Conservation (phyloP, 2,113 vertebrate genomes). For the Trematocara nigrifrons region DNA sequence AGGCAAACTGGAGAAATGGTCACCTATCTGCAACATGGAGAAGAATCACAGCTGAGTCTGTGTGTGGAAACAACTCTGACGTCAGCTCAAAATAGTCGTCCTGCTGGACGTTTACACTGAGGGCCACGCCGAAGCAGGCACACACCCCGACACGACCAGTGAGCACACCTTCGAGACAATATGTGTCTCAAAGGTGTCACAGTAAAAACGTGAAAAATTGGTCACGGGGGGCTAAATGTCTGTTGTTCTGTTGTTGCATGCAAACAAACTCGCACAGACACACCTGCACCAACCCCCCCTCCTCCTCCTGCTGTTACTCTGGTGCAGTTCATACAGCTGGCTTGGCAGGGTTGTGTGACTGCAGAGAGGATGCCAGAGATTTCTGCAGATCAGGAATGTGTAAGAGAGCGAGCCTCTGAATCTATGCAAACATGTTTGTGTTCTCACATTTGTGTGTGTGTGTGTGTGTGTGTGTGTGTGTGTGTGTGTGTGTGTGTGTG, state of each 20-base stretch:
- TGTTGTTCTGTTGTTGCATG: neutral
- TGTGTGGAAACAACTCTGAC: constrained; percentile 55
- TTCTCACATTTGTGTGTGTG: neutral
- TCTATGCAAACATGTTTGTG: constrained; percentile 13
- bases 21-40: constrained; percentile 50
- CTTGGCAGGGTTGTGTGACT: constrained; percentile 19
- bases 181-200: neutral
- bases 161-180: constrained; percentile 4
- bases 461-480: too few relatives aligned
- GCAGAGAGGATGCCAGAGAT: neutral
- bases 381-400: constrained; percentile 14
- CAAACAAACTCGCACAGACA: constrained; percentile 25
- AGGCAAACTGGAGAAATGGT: constrained; percentile 55
- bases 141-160: neutral
- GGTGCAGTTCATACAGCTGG: constrained; percentile 44
- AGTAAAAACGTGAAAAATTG: neutral
- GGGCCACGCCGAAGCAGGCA: constrained; percentile 39
- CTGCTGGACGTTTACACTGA: constrained; percentile 58
- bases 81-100: constrained; percentile 39
- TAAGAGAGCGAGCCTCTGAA: neutral
- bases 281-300: constrained; percentile 30
- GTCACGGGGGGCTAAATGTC: neutral
- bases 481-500: too few relatives aligned
- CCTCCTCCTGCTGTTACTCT: neutral
- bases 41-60: neutral